Conservation (phyloP, 2,113 vertebrate species). For the Sisor rabdophorus region DNA sequence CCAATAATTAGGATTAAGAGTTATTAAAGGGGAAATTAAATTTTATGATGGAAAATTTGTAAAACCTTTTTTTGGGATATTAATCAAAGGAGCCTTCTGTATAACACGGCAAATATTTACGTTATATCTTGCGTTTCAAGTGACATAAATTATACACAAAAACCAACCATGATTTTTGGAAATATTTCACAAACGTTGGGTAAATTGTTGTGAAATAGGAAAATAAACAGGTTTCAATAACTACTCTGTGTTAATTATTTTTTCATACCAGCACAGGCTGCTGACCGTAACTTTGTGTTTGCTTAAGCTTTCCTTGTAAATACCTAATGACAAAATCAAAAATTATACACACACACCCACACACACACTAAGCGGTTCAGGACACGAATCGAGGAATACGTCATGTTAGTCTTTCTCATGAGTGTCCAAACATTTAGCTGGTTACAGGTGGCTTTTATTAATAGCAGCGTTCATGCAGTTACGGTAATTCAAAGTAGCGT, state of each 20-base stretch:
- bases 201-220: not conserved
- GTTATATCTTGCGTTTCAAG: not conserved
- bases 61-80: no score
- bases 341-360: not conserved
- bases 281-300: not conserved
- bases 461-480: slow-evolving; percentile 34
- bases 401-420: not conserved
- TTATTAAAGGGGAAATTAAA: no score
- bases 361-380: not conserved
- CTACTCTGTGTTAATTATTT: not conserved
- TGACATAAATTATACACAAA: not conserved
- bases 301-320: not conserved
- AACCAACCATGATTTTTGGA: not conserved
- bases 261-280: no score
- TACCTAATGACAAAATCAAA: not conserved
- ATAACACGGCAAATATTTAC: no score
- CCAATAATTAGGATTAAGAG: no score
- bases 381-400: slow-evolving; percentile 5
- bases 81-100: no score
- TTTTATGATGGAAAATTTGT: no score
- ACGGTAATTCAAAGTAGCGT: slow-evolving; percentile 30
- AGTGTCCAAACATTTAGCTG: slow-evolving; percentile 2
- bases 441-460: slow-evolving; percentile 26
- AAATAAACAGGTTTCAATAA: not conserved
- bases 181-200: not conserved